phyloP scores from a whole-genome alignment of 2,888 invertebrate genomes.

The Oeneis ivallda region DNA sequence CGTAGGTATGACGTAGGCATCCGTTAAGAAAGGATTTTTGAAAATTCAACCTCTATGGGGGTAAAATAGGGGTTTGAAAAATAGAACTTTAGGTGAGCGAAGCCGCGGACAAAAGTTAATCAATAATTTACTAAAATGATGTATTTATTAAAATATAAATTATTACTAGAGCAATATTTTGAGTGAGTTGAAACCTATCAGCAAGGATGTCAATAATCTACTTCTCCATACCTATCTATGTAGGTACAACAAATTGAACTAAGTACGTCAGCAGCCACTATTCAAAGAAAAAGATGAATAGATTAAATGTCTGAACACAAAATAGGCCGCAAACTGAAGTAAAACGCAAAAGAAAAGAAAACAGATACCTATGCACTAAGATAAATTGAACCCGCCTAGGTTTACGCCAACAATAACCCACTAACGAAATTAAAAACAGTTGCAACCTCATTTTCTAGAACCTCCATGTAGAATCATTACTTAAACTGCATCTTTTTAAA shows the following conservation, averaged over 20 bases:
- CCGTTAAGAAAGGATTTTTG: too few species aligned
- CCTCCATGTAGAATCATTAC: constrained; percentile 70
- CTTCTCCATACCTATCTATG: neutral
- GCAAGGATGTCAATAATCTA: too few species aligned
- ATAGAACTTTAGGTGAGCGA: too few species aligned
- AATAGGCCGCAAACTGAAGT: constrained; percentile 39
- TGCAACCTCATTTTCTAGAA: constrained; percentile 49
- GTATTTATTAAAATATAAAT: too few species aligned
- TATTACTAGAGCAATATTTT: too few species aligned
- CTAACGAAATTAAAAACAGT: constrained; percentile 61
- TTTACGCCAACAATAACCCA: constrained; percentile 52
- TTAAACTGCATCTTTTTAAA: constrained; percentile 77
- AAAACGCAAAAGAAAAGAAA: constrained; percentile 41
- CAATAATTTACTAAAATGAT: too few species aligned
- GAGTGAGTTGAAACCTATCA: too few species aligned
- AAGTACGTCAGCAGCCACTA: constrained; percentile 6
- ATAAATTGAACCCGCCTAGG: constrained; percentile 43
- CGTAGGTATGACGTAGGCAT: too few species aligned
- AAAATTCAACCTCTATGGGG: too few species aligned
- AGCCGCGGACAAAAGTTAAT: too few species aligned
- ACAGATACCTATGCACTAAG: constrained; percentile 42
- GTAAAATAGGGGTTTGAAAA: too few species aligned
- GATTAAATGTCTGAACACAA: constrained; percentile 36
- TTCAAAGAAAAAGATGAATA: constrained; percentile 31
- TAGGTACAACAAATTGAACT: neutral